Evolutionary conservation across 2,797 vertebrate genomes (phyloP).

Genomic region (Dicrostonyx torquatus): DNA sequence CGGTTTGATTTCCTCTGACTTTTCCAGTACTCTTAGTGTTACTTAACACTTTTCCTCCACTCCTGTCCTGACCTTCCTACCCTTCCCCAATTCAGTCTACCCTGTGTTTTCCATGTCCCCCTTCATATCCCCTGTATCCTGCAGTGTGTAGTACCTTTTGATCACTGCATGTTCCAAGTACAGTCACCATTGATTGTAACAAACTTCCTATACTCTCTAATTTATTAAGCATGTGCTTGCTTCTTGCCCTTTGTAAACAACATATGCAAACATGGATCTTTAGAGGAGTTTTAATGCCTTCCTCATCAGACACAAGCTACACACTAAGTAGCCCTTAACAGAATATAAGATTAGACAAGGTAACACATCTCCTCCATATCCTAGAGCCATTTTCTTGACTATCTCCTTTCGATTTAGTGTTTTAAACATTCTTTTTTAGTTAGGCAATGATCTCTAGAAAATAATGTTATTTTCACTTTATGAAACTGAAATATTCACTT

Average conservation of each 20-base stretch:
- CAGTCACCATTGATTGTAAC: not conserved
- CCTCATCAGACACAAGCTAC: not conserved
- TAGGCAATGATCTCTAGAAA: not conserved
- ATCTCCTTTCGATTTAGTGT: slow-evolving; percentile 24
- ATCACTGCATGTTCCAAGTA: not conserved
- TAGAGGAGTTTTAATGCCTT: not conserved
- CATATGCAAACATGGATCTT: not conserved
- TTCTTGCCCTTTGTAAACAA: slow-evolving; percentile 3
- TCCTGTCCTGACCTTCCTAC: not conserved
- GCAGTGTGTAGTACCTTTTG: not conserved
- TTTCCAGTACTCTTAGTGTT: not conserved
- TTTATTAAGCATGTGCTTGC: slow-evolving; percentile 29
- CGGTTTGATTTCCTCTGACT: not conserved
- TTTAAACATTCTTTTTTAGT: slow-evolving; percentile 31
- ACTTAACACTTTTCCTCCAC: not conserved
- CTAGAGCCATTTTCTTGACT: slow-evolving; percentile 31
- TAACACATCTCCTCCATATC: not conserved
- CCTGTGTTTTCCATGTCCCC: not conserved
- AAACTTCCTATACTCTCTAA: not conserved
- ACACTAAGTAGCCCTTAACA: not conserved
- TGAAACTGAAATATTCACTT: slow-evolving; percentile 17
- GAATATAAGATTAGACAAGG: not conserved
- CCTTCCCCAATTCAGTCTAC: not conserved
- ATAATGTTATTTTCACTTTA: slow-evolving; percentile 57
- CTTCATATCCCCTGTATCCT: not conserved